Evolutionary conservation across 2,888 invertebrate species (phyloP).

Genomic region (Ochropleura leucogaster): DNA sequence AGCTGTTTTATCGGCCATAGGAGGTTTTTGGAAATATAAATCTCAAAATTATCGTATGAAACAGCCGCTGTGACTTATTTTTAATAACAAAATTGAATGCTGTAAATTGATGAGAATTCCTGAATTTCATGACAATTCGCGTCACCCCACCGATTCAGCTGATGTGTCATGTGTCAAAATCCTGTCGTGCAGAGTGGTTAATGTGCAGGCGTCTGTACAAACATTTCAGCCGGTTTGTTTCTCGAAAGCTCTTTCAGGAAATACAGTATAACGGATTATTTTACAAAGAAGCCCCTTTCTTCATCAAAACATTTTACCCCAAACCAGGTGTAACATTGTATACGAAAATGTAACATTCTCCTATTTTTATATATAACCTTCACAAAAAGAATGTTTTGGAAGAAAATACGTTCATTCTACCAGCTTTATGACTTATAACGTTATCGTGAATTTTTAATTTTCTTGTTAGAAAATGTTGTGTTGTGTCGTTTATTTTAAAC

Average conservation of each 20-base stretch:
- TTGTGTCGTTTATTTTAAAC: neutral
- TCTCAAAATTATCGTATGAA: no score
- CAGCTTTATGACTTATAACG: constrained; percentile 50
- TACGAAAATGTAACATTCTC: constrained; percentile 12
- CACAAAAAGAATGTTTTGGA: constrained; percentile 36
- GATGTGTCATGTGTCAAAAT: no score
- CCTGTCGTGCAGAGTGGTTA: no score
- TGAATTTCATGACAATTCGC: no score
- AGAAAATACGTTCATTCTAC: constrained; percentile 40
- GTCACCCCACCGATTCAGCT: no score
- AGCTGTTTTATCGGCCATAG: no score
- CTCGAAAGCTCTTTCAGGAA: neutral
- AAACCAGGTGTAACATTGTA: constrained; percentile 43
- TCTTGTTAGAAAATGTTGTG: constrained; percentile 32
- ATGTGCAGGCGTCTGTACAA: no score
- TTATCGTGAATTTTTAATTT: constrained; percentile 52
- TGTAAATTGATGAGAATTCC: no score
- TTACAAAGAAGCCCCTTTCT: constrained; percentile 5
- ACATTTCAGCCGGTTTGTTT: neutral
- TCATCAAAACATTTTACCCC: constrained; percentile 30
- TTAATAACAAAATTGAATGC: no score
- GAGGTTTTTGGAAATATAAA: no score
- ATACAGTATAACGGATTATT: neutral
- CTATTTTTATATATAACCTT: constrained; percentile 29
- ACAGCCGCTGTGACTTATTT: no score